Evolutionary conservation across 2,797 vertebrate species (phyloP).

Genomic region (Agapornis canus): DNA sequence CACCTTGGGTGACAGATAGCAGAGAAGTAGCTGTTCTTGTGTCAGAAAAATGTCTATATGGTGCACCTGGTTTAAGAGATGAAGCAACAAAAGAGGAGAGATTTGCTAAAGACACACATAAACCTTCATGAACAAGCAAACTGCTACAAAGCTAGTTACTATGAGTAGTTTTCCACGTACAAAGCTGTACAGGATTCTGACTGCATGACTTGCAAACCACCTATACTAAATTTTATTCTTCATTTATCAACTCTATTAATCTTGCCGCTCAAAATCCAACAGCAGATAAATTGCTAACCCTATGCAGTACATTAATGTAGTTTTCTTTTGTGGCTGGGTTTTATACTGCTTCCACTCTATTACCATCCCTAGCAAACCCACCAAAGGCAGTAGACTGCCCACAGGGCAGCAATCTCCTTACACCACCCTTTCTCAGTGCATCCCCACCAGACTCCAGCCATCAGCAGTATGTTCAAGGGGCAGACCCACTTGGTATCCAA

Average conservation of each 20-base stretch:
- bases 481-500: not conserved
- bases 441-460: not conserved
- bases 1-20: not conserved
- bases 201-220: not conserved
- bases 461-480: not conserved
- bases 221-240: not conserved
- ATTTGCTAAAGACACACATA: not conserved
- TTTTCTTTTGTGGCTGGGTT: not conserved
- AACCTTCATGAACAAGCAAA: not conserved
- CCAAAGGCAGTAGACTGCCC: not conserved
- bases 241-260: not conserved
- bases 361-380: not conserved
- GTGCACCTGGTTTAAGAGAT: not conserved
- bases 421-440: accelerated
- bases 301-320: accelerated
- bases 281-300: not conserved
- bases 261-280: not conserved
- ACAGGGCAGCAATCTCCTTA: not conserved
- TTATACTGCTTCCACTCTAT: not conserved
- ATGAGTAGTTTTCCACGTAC: not conserved
- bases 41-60: not conserved
- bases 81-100: not conserved
- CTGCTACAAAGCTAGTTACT: not conserved
- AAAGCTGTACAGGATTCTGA: not conserved
- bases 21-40: not conserved